Evolutionary conservation across 1,140 invertebrate genomes (phyloP), one percentile per base, ranked within the genome.

Genomic region (Heliconius nattereri): DNA sequence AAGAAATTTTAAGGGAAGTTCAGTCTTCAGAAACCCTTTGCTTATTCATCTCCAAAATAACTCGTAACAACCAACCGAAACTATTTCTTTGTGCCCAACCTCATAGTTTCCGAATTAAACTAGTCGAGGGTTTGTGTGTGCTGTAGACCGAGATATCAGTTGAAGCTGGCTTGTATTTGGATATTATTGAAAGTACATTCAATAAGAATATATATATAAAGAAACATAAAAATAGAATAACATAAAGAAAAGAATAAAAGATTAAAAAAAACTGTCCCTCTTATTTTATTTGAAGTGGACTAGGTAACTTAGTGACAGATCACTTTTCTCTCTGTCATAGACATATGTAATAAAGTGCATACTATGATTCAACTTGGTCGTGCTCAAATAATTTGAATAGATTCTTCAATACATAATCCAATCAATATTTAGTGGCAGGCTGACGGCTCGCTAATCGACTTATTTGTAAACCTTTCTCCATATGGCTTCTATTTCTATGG

Each of bases 21-120:
- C 60, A 66, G 60, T 26, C 60, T 66, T 78, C 29, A 37, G 23
- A 71, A 78, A 79, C 76, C 78, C 78, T 84, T 84, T 78, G 76
- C 19, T 78, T 71, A 81, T 81, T 79, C 76, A 79, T 83, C 82
- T 85, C 76, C 70, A 71, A 77, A 85, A 85, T 83, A 83, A 80
- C 81, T 80, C 82, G 71, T 84, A 79, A 76, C 79, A 82, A 84
- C 66, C 75, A 66, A 75, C 52, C 77, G 75, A 78, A 90, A 92
- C 88, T 89, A 91, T 91, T 92, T 90, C 86, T 90, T 90, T 90
- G 87, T 86, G 75, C 84, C 81, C 80, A 78, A 83, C 82, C 85
- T 83, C 84, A 90, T 88, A 90, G 88, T 89, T 91, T 87, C 86
- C 84, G 85, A 89, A 88, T 91, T 91, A 90, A 90, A 86, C 87